phyloP scores from a whole-genome alignment of 2,797 vertebrate species.

The Melanotaenia nigrans region DNA sequence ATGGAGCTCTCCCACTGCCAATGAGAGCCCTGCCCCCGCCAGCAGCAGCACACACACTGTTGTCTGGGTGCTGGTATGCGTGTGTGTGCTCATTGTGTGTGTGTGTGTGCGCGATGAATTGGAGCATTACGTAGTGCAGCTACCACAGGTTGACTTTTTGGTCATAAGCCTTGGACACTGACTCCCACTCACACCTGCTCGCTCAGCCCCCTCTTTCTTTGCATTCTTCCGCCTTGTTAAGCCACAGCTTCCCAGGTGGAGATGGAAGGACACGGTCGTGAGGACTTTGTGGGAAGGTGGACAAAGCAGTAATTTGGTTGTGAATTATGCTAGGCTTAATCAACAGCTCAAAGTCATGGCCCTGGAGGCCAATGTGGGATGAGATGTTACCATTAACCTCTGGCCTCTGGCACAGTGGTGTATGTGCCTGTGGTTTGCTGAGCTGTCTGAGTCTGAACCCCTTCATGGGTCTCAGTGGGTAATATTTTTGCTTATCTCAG shows the following conservation, averaged over 20 bases:
- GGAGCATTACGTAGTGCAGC: slow-evolving; percentile 58
- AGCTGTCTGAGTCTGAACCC: slow-evolving; percentile 28
- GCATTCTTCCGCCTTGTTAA: slow-evolving; percentile 81
- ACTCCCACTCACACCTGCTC: slow-evolving; percentile 72
- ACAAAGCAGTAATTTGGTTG: slow-evolving; percentile 79
- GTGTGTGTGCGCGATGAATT: slow-evolving; percentile 52
- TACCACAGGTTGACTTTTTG: slow-evolving; percentile 68
- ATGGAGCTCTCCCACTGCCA: slow-evolving; percentile 72
- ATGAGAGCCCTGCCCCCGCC: slow-evolving; percentile 64
- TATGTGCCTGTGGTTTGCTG: slow-evolving; percentile 71
- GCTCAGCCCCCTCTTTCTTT: slow-evolving; percentile 44
- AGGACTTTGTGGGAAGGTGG: slow-evolving; percentile 63
- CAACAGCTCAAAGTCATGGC: slow-evolving; percentile 77
- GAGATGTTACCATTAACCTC: slow-evolving; percentile 80
- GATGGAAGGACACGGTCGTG: slow-evolving; percentile 55
- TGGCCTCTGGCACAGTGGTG: slow-evolving; percentile 72
- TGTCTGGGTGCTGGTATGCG: slow-evolving; percentile 64
- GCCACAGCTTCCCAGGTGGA: slow-evolving; percentile 63
- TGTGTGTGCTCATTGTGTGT: slow-evolving; percentile 15
- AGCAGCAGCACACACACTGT: slow-evolving; percentile 64
- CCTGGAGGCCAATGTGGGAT: slow-evolving; percentile 66
- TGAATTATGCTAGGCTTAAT: slow-evolving; percentile 80
- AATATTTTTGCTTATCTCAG: slow-evolving; percentile 41
- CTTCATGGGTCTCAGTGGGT: slow-evolving; percentile 4
- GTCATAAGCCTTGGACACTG: slow-evolving; percentile 63